phyloP scores from a whole-genome alignment of 30 jellyfish, hydroid and myxozoan genomes.

The Aurelia sp. region DNA sequence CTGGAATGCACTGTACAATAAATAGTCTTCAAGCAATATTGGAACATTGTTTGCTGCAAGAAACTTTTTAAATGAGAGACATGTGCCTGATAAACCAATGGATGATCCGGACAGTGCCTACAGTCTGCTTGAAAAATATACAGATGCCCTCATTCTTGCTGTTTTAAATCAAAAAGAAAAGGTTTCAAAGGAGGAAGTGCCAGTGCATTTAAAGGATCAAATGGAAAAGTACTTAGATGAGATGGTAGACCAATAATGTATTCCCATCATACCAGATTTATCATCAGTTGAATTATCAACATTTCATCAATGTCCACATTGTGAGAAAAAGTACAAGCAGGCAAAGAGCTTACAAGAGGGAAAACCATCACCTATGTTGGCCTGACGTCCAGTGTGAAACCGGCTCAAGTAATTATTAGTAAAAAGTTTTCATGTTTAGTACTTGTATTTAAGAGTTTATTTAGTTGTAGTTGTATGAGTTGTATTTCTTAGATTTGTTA shows the following conservation, averaged over 20 bases:
- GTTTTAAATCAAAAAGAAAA: background rate
- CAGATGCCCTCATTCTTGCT: constrained; percentile 7
- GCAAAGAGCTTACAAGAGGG: background rate
- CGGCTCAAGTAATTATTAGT: too few species aligned
- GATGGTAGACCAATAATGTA: background rate
- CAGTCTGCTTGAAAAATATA: background rate
- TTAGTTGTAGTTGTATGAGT: too few species aligned
- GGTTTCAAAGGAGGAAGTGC: background rate
- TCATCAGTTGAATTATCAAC: too few species aligned
- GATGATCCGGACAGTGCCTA: constrained; percentile 10
- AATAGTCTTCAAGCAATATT: background rate
- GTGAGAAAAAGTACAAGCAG: background rate
- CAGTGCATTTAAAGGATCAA: background rate
- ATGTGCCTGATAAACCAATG: constrained; percentile 17
- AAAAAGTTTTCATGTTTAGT: too few species aligned
- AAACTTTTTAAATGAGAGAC: background rate
- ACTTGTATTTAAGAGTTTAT: too few species aligned
- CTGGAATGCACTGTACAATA: background rate
- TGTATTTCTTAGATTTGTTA: too few species aligned
- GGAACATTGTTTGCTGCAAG: constrained; percentile 25
- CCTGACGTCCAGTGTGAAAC: too few species aligned
- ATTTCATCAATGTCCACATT: too few species aligned
- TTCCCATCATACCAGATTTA: constrained; percentile 4
- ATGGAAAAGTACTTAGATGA: background rate
- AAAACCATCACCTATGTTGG: too few species aligned